Evolutionary conservation across 2,797 vertebrate species (phyloP), one percentile per base, ranked within the genome.

Genomic region (Kryptopterus vitreolus): DNA sequence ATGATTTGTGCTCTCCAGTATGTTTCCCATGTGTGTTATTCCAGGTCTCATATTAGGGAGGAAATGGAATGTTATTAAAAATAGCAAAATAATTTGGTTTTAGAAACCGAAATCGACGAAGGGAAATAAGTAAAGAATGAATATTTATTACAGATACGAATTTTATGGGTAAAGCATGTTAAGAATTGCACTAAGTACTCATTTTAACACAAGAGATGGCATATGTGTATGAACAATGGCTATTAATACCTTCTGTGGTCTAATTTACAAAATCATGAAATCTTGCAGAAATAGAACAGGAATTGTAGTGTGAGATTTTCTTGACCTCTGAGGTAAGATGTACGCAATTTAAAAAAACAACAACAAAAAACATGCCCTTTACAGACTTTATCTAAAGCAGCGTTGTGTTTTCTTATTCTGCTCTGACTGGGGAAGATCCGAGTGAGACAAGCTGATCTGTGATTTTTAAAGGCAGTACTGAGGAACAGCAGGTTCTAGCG

Each of bases 141-240:
- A 69, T 75, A 59, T 82, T 87, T 82, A 61, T 78, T 84, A 74
- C 72, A 46, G 53, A 82, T 84, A 87, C 74, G 81, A 78, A 66
- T 82, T 73, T 77, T 73, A 81, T 83, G 89, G 87, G 84, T 84
- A 68, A 83, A 90, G 88, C 89, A 91, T 89, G 90, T 87, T 78
- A 76, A 85, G 80, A 90, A 88, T 90, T 92, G 90, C 92, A 92
- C 90, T 86, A 91, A 90, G 87, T 89, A 75, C 87, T 87, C 38
- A 78, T 88, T 84, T 88, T 78, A 85, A 88, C 85, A 72, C 81
- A 77, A 77, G 85, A 86, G 82, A 73, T 87, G 15, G 72, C 33
- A 78, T 77, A 82, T 86, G 85, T 85, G 80, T 85, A 57, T 63
- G 83, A 85, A 81, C 86, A 55, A 72, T 24, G 50, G 9, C 52